These are phyloP conservation scores for Amitus sp. DNA, from an alignment of 2,888 invertebrate genomes.

Conservation along the genomic window DNA sequence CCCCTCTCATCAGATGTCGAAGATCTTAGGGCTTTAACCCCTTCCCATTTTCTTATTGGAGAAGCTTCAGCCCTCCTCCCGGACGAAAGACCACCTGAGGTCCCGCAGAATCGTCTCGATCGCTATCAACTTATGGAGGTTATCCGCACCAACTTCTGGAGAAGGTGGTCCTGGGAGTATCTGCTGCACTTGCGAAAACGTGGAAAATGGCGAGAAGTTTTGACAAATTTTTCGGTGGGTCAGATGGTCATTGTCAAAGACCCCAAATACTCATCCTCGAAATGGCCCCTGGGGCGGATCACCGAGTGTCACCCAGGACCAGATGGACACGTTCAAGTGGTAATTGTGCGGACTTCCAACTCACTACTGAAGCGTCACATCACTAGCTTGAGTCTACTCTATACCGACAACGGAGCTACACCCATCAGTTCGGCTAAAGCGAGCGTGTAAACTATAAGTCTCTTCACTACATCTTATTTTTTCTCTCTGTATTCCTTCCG, in stretches of 20 bases:
- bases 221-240: neutral
- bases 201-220: too few species aligned
- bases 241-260: neutral
- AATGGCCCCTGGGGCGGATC: neutral
- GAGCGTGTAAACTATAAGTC: too few species aligned
- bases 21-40: slow-evolving; percentile 41
- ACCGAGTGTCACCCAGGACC: neutral
- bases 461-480: too few species aligned
- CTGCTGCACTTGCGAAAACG: slow-evolving; percentile 12
- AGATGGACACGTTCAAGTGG: neutral
- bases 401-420: too few species aligned
- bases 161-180: slow-evolving; percentile 11
- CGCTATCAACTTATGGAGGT: slow-evolving; percentile 11
- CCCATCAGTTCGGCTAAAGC: too few species aligned
- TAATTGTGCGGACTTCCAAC: neutral
- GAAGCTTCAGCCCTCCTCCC: neutral
- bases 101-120: slow-evolving; percentile 18
- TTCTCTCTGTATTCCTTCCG: too few species aligned
- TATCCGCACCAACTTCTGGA: slow-evolving; percentile 25
- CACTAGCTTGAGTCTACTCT: too few species aligned
- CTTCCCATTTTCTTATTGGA: slow-evolving; percentile 47
- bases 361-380: too few species aligned
- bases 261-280: neutral
- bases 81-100: neutral
- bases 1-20: slow-evolving; percentile 22